A percentile compares a stretch with the other conserved stretches of the same genome.
Conservation (phyloP, 2,113 vertebrate species). For the Salvator merianae region DNA sequence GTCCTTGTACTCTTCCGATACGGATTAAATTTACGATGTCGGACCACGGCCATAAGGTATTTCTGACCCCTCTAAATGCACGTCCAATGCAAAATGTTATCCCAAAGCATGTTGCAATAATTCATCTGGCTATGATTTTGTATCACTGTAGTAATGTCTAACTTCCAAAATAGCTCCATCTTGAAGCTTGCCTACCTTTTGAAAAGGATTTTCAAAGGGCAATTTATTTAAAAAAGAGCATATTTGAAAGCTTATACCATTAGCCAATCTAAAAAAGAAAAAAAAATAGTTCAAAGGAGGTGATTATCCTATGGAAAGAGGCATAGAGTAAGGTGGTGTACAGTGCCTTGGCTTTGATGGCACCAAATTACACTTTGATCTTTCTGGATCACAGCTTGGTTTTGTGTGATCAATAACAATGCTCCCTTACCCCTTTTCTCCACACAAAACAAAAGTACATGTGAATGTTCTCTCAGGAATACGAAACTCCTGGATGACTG, state of each 20-base stretch:
- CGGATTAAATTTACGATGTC: no score
- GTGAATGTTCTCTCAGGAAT: not conserved
- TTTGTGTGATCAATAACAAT: no score
- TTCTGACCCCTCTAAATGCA: not conserved
- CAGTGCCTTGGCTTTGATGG: no score
- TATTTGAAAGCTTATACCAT: conserved; percentile 5
- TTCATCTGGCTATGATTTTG: not conserved
- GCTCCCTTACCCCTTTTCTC: not conserved
- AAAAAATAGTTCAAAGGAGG: not conserved
- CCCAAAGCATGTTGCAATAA: not conserved
- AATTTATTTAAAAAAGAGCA: not conserved
- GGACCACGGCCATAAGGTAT: not conserved
- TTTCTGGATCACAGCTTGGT: no score
- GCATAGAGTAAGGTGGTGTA: no score
- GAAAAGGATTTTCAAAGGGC: not conserved
- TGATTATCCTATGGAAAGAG: no score
- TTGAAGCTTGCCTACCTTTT: not conserved
- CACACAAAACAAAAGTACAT: not conserved
- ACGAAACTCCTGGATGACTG: not conserved
- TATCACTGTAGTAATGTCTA: not conserved
- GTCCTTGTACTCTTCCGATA: no score
- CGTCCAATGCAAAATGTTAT: not conserved
- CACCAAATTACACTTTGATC: no score
- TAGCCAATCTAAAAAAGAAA: not conserved
- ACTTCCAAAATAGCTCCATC: not conserved